Base-by-base conservation (phyloP, 2,113 vertebrate species). In the Nanger granti region DNA sequence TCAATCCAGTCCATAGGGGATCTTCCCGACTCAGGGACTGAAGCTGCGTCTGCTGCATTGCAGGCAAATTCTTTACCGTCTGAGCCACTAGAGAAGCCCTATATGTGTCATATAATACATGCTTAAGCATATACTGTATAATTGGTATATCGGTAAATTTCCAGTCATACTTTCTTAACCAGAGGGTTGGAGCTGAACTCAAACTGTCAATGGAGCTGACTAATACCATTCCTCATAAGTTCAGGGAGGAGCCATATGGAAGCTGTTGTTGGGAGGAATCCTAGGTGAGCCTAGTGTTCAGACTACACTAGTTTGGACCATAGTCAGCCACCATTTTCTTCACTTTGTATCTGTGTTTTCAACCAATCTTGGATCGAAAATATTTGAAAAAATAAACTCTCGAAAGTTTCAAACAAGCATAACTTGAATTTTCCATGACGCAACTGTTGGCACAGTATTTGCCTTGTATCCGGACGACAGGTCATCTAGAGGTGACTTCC, bases 241-340 rank as follows among this genome's bases (percentile, higher is more conserved):
- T 55, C 20, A 14, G 49, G 17, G 57, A 34, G 37, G 12, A 29
- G 87, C 24, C 5, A 8, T 7, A 1, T n/a, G 44, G 88, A 4
- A 1, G 24, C 0, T 18, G 1, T 14, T 5, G 2, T 15, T 14
- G 18, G 62, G 31, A 93, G 31, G 82, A 54, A 7, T 41, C 1
- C 2, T 0, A 11, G 52, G 15, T 2, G 2, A 80, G 44, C 22
- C 55, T 47, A 7, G 37, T 37, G 13, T 0, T 4, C 44, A 64
- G 37, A n/a, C 3, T 8, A 41, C 17, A 10, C 47, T 44, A 34
- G 0, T 34, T 12, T 37, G 62, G 59, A 31, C 24, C 8, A 85
- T 22, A 55, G 52, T 55, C 82, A 5, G 52, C 82, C 12, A 55
- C 52, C 20, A 1, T 55, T 14, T 85, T 85, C 34, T 85, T 55